Evolutionary conservation across 2,888 invertebrate species (phyloP), one percentile per base, ranked within the genome.

Genomic region (Morpho helenor): DNA sequence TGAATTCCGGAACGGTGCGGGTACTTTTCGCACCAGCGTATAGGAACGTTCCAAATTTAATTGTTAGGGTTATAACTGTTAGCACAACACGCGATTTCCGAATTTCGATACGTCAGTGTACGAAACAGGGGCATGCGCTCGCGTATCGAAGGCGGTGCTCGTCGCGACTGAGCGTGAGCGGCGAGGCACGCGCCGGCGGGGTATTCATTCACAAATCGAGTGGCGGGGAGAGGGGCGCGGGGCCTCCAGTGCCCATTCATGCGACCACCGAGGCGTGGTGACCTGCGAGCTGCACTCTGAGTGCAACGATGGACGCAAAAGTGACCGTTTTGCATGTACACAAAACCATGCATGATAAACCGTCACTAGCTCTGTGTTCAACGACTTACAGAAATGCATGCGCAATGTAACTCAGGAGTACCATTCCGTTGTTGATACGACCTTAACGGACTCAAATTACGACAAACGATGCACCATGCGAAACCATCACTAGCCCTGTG

Each of bases 161-260:
- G 80, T 77, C 80, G 79, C 83, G 82, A 87, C 86, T 87, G 87
- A 87, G 86, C 87, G 80, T 73, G 76, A 71, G 72, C 77, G 76
- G 77, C 80, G 75, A 75, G 82, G 88, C 88, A 86, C 88, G 84
- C 82, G 85, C 88, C 84, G 82, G 81, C 76, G 83, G 84, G 84
- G 81, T 80, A 78, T 87, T 84, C 90, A 90, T 90, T 90, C 89
- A 90, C 87, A 84, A 84, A 80, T 67, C 78, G 76, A 79, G 82
- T 78, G 84, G 85, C 81, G 86, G 84, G 83, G 83, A 73, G 66
- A 61, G 71, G 65, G 68, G 54, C 69, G 82, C 70, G 80, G 79
- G 76, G 76, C 75, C 68, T 69, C 71, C 70, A 71, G 71, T 57
- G 77, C 80, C 76, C 88, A 89, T 87, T 88, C 88, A 88, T 87